Base-by-base conservation (phyloP, 2,113 vertebrate genomes). In the Dipodomys merriami region DNA sequence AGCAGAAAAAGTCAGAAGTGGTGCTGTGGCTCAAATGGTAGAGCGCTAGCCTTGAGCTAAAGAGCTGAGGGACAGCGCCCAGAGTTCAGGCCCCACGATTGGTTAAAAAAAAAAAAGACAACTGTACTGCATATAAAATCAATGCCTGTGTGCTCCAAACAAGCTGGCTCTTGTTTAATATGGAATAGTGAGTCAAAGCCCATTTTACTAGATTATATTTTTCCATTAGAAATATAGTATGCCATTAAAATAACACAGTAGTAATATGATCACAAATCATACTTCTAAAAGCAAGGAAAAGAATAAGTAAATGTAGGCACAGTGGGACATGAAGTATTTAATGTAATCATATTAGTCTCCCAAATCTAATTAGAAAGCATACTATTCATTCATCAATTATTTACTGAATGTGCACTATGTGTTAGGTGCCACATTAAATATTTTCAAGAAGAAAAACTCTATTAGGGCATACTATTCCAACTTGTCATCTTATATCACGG, bases 311-410 rank as follows among this genome's bases (percentile, higher is more conserved):
- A 83, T 1, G 15, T 30, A 93, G 83, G 82, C 76, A 83, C 85
- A 80, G 57, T 73, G 76, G 85, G 79, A 86, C 62, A 92, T 69
- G 49, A 96, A 93, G 88, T 72, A 86, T 95, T 95, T 91, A 89
- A 89, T 83, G 62, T 94, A 84, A 94, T 90, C 74, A 93, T 74
- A 87, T 86, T 73, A 84, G 25, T 78, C 67, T 71, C 27, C 35
- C 90, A 94, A 90, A 86, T 93, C 88, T 95, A 93, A 94, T 96
- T 96, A 94, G 87, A 92, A 93, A 87, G 39, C 3, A 82, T 60
- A 46, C 73, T 60, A 90, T 88, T 93, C 79, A 57, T 80, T 84
- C 57, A 74, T 91, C 62, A 91, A 57, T 93, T 96, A 77, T 88
- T 96, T 80, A 94, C 3, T 80, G 60, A 82, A 27, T 68, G 29